Evolutionary conservation across 2,797 vertebrate genomes (phyloP), one percentile per base, ranked within the genome.

Genomic region (Phataginus tricuspis): DNA sequence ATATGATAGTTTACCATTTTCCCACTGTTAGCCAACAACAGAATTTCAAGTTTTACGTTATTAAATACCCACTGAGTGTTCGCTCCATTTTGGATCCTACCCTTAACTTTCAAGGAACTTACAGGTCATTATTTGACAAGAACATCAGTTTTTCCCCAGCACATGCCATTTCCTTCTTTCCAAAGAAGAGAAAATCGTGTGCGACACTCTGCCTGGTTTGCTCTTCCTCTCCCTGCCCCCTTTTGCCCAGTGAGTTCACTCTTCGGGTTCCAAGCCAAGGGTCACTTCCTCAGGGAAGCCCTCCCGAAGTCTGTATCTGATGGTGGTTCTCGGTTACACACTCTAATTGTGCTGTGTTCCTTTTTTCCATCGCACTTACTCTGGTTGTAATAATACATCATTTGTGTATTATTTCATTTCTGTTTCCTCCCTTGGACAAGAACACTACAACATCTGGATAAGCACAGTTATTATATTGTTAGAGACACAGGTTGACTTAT

Each of bases 401-500:
- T 63, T 86, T 93, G 7, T 90, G n/a, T 90, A 57, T 78, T 91
- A 83, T 45, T 71, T 88, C 91, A 91, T 93, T 94, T 95, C 29
- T 90, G 1, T 51, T 78, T 53, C 14, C 59, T 31, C 37, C 15
- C n/a, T 80, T 80, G 16, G 53, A 84, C 45, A 84, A 74, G 59
- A 96, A 59, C 59, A 79, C 51, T 95, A 25, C 51, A 79, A 21
- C 51, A 77, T 72, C 57, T 97, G 59, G 53, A 71, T 90, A 84
- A 86, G 59, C n/a, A 69, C 29, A 34, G 75, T 84, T 86, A 37
- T 80, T 83, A 89, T 53, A 34, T n/a, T 84, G 19, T 89, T 59
- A 37, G 55, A 78, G 92, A 93, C 39, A 57, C 7, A 71, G 18
- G 61, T 64, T 59, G 15, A 42, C 82, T 85, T 83, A 63, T 61